These are phyloP conservation scores for Hypanus sabinus DNA, from an alignment of 2,113 vertebrate species.

Conservation along the genomic window DNA sequence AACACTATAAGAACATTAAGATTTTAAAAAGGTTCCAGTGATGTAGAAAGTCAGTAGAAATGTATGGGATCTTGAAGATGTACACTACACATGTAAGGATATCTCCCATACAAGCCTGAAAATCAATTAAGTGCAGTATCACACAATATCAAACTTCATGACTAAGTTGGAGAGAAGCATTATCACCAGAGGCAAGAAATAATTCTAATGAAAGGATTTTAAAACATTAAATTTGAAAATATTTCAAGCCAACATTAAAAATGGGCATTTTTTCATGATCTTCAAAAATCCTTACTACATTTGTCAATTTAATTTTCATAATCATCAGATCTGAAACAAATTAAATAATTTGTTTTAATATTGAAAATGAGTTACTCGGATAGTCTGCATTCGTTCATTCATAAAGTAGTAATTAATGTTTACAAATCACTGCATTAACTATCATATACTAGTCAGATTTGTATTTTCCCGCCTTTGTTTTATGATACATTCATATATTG, in stretches of 20 bases:
- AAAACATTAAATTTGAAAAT: neutral
- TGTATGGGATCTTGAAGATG: too few species aligned
- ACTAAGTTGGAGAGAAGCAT: neutral
- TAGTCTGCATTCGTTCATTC: neutral
- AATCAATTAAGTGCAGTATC: neutral
- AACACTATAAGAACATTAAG: neutral
- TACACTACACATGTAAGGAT: neutral
- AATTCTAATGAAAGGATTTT: slow-evolving; percentile 10
- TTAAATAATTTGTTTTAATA: neutral
- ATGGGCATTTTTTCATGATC: neutral
- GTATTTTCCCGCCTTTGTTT: neutral
- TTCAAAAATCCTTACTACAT: neutral
- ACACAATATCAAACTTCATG: neutral
- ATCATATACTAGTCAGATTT: neutral
- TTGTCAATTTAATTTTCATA: neutral
- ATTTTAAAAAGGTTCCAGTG: neutral
- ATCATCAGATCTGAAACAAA: neutral
- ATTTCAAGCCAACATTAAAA: neutral
- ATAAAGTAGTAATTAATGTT: neutral
- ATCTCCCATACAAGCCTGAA: neutral
- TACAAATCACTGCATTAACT: neutral
- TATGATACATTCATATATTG: neutral
- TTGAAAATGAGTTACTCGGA: neutral
- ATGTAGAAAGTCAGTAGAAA: neutral
- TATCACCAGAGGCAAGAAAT: neutral